Base-by-base conservation (phyloP, 2,888 invertebrate species). In the Molanna angustata region DNA sequence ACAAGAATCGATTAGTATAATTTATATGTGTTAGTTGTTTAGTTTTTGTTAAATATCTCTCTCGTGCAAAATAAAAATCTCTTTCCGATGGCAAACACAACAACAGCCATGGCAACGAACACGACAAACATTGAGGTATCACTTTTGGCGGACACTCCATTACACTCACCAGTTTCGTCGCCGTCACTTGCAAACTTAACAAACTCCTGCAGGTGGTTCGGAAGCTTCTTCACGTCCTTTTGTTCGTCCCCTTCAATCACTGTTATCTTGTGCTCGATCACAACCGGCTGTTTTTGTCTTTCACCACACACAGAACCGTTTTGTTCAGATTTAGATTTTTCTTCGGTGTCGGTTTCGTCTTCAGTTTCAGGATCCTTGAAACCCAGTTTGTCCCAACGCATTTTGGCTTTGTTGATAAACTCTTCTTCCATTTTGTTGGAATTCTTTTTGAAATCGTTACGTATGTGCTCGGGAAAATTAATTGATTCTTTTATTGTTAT, bases 131-230 rank as follows among this genome's bases (percentile, higher is more conserved):
- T 16, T 19, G 54, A 46, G 13, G 49, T 9, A 43, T 41, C 45
- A 39, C 45, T 50, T 14, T 18, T 16, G 17, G 7, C 19, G 14
- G 48, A 20, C 13, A 41, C 44, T n/a, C 31, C 70, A 60, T 67
- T 66, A 60, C 69, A 78, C 72, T 79, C 76, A 71, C 77, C 77
- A 37, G 52, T 48, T 62, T 78, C 75, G 59, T 75, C 73, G 56
- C 64, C 63, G 62, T 76, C 73, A 61, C 76, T 75, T 33, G 80
- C 78, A 62, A 84, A 82, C 65, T 79, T 80, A 62, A 90, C 83
- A 66, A 90, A 89, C 64, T 91, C 90, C 65, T 84, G 84, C 64
- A 91, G 76, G 70, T 91, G 91, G 63, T 79, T 84, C 3, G 91
- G 91, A 56, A 90, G 74, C 56, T 80, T 80, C 49, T 76, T 75